Percentiles rank a stretch among this genome's conserved stretches.
phyloP scores from a whole-genome alignment of 2,888 invertebrate genomes.

The Parasteatoda lunata region DNA sequence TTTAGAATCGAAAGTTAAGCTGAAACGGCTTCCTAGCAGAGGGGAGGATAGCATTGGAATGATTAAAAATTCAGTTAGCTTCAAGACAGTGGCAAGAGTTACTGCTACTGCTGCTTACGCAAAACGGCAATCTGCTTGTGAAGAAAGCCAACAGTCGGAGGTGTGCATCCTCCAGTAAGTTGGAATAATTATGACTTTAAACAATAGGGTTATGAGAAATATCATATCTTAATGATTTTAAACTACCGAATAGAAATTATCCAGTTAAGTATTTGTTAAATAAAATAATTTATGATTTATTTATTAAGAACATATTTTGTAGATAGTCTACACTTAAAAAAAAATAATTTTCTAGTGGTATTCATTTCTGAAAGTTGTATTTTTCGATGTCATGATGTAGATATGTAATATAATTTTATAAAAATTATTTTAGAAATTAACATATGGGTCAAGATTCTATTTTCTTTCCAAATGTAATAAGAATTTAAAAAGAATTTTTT shows the following conservation, averaged over 20 bases:
- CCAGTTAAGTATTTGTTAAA: no score
- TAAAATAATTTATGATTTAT: no score
- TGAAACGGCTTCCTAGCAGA: conserved; percentile 82
- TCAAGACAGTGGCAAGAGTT: conserved; percentile 69
- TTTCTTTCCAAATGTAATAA: background rate
- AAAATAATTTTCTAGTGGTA: no score
- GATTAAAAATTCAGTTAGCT: conserved; percentile 52
- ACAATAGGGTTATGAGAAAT: background rate
- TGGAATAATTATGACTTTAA: no score
- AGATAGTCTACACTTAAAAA: no score
- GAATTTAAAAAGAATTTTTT: background rate
- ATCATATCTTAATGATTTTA: background rate
- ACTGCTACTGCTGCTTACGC: conserved; percentile 61
- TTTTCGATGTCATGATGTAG: no score
- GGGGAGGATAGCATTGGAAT: conserved; percentile 75
- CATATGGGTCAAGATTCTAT: background rate
- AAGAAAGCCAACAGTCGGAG: conserved; percentile 50
- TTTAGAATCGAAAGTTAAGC: conserved; percentile 80
- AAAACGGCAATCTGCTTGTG: conserved; percentile 57
- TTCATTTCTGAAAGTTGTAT: no score
- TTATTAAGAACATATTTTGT: no score
- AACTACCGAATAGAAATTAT: no score
- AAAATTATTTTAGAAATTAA: no score
- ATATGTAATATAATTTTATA: no score
- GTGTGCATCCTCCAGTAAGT: conserved; percentile 12